phyloP scores from a whole-genome alignment of 1,140 invertebrate species.

The Pseudomyrmex dendroicus region DNA sequence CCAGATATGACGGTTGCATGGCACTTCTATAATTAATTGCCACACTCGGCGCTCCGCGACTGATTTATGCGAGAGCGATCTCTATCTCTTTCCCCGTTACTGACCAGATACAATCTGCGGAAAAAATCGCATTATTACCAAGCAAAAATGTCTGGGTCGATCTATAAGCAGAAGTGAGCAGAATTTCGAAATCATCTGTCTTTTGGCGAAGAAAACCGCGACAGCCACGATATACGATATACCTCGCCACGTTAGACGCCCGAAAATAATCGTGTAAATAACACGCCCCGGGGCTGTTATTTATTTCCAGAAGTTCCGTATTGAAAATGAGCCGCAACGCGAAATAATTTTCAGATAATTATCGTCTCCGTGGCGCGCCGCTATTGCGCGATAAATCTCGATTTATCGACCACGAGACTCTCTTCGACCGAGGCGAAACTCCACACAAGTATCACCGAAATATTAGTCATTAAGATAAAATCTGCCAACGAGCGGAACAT shows the following conservation, averaged over 20 bases:
- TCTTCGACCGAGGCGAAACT: neutral
- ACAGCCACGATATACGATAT: neutral
- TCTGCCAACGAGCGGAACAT: neutral
- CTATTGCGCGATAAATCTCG: constrained; percentile 49
- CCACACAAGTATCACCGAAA: neutral
- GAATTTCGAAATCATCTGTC: constrained; percentile 8
- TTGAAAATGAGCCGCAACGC: constrained; percentile 13
- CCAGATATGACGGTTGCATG: constrained; percentile 54
- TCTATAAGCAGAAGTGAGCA: neutral
- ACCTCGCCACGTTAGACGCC: constrained; percentile 12
- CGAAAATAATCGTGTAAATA: constrained; percentile 22
- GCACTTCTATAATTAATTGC: constrained; percentile 58
- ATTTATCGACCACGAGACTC: constrained; percentile 44
- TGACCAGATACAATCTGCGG: constrained; percentile 25
- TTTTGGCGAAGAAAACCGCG: neutral
- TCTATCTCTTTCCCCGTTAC: neutral
- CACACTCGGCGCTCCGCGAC: constrained; percentile 16
- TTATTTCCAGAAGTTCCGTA: constrained; percentile 11
- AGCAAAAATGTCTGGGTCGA: neutral
- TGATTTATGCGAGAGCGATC: constrained; percentile 47
- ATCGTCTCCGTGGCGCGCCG: constrained; percentile 18
- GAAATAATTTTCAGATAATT: constrained; percentile 44
- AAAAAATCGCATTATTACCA: constrained; percentile 19
- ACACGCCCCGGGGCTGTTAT: constrained; percentile 21
- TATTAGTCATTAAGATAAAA: constrained; percentile 46